A percentile compares a stretch with the other conserved stretches of the same genome.
Evolutionary conservation across 2,113 vertebrate genomes (phyloP).

Genomic region (Suricata suricatta): DNA sequence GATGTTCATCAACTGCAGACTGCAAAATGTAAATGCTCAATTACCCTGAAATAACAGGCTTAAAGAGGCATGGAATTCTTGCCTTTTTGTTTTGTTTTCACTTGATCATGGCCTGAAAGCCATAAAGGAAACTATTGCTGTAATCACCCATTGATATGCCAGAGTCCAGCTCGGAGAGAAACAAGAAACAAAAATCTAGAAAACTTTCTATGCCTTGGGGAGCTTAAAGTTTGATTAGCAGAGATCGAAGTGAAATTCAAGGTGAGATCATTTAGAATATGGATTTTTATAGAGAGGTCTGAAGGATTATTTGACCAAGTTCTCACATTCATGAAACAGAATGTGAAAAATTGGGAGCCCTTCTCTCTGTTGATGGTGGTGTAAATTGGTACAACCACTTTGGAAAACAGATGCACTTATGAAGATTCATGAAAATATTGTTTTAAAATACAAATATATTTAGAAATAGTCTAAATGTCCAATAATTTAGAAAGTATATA

Average conservation of each 20-base stretch:
- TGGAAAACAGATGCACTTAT: not conserved
- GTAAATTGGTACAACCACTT: not conserved
- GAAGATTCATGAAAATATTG: not conserved
- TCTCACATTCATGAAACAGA: not conserved
- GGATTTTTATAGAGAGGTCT: not conserved
- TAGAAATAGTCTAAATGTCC: not conserved
- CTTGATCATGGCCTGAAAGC: conserved; percentile 16
- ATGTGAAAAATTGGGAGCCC: not conserved
- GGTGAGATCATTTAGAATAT: not conserved
- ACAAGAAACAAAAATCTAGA: conserved; percentile 21
- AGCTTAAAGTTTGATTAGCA: not conserved
- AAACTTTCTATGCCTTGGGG: not conserved
- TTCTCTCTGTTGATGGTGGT: not conserved
- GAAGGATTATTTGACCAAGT: not conserved
- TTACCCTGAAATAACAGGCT: conserved; percentile 34
- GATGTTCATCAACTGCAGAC: not conserved
- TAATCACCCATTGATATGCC: not conserved
- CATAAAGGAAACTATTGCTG: not conserved
- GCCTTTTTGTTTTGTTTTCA: conserved; percentile 43
- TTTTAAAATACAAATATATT: not conserved
- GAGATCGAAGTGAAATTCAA: conserved; percentile 37
- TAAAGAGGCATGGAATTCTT: not conserved
- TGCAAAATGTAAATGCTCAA: conserved; percentile 17
- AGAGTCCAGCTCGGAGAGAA: not conserved
- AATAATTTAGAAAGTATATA: not conserved